Evolutionary conservation across 2,113 vertebrate genomes (phyloP), one percentile per base, ranked within the genome.

Genomic region (Synodontis membranacea): DNA sequence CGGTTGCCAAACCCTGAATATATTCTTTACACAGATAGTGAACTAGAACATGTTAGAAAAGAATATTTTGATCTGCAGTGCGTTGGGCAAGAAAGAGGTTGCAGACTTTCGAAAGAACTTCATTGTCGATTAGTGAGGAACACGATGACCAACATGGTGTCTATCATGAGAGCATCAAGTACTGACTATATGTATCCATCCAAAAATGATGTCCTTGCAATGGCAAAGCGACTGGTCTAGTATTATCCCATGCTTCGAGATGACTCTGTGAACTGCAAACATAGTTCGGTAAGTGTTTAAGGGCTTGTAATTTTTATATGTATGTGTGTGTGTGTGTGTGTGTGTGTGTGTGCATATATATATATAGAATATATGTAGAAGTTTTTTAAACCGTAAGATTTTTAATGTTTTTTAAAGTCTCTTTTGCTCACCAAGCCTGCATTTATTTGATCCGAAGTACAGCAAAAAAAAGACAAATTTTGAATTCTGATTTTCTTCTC

Each of bases 131-230:
- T 91, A 83, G 87, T 89, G 52, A 87, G 88, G 7, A 91, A 87
- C 82, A 91, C 88, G 9, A 28, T 90, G 79, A 90, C 87, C 72
- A 91, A 88, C 75, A 90, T 89, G 91, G 85, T 86, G 83, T 84
- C 90, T 50, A 89, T 90, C 42, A 87, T 82, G n/a, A 85, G 80
- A 58, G 70, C 83, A 74, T 75, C 83, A 28, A 90, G 62, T 37
- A 89, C 42, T 42, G 82, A 75, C 31, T 62, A 25, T 84, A 87
- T 85, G 56, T 85, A 85, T n/a, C 56, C 84, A 85, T 89, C 87
- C 80, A 84, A 85, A 85, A 72, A 84, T 87, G 87, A 91, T 54
- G 39, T 90, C 10, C 75, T 74, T 74, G 54, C 84, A 78, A 91
- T 88, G 80, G 86, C 86, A 66, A 89, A 89, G 68, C 54, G 78